phyloP scores from a whole-genome alignment of 2,113 vertebrate species.

The Macquaria australasica region DNA sequence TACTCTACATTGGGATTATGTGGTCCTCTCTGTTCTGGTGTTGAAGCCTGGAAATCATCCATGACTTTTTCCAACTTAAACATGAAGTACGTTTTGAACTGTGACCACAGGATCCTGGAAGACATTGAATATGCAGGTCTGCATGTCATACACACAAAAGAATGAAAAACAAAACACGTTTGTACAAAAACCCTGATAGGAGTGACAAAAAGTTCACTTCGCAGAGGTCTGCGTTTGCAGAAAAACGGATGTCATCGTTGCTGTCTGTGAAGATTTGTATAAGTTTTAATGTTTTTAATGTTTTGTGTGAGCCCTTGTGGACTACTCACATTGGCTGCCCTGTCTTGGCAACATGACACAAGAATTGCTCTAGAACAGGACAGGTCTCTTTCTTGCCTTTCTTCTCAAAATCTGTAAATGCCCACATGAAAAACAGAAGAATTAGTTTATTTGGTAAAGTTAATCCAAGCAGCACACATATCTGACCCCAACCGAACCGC shows the following conservation, averaged over 20 bases:
- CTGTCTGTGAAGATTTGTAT: background rate
- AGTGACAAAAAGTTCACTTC: background rate
- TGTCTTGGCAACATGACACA: slow-evolving; percentile 96
- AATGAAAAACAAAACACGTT: background rate
- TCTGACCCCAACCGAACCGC: background rate
- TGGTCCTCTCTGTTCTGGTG: slow-evolving; percentile 90
- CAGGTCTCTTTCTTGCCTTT: slow-evolving; percentile 93
- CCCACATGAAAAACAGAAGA: slow-evolving; percentile 8
- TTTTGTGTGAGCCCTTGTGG: background rate
- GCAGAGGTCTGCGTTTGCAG: background rate
- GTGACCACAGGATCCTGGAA: slow-evolving; percentile 94
- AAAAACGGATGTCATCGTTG: background rate
- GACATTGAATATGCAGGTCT: slow-evolving; percentile 20
- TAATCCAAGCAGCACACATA: background rate
- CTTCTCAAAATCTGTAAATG: slow-evolving; percentile 94
- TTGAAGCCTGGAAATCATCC: slow-evolving; percentile 94
- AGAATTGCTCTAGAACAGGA: slow-evolving; percentile 92
- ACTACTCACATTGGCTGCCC: slow-evolving; percentile 94
- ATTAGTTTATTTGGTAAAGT: background rate
- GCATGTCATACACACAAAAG: background rate
- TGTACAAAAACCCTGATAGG: background rate
- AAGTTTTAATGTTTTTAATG: background rate
- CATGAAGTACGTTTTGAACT: slow-evolving; percentile 97
- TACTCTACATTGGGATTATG: slow-evolving; percentile 96
- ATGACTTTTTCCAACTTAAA: slow-evolving; percentile 98